Evolutionary conservation across 2,888 invertebrate species (phyloP).

Genomic region (Sthenelais limicola): DNA sequence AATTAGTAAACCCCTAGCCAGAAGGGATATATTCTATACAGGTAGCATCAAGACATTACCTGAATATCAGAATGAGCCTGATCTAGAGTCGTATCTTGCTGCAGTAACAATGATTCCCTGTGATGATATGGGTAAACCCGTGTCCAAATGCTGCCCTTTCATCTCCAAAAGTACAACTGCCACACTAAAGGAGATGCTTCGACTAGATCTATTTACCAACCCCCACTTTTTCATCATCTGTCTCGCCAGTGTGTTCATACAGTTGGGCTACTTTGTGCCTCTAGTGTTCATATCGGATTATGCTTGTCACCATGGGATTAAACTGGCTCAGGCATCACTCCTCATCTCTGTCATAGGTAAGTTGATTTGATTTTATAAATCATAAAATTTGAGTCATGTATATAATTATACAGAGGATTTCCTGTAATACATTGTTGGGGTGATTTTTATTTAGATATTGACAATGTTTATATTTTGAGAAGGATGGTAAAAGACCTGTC

Average conservation of each 20-base stretch:
- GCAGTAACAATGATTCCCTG: conserved; percentile 63
- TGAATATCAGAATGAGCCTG: conserved; percentile 19
- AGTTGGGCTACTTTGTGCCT: conserved; percentile 93
- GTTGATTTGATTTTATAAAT: no score
- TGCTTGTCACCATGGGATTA: conserved; percentile 74
- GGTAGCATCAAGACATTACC: conserved; percentile 9
- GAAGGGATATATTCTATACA: conserved; percentile 33
- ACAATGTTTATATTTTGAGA: no score
- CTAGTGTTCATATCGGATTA: conserved; percentile 86
- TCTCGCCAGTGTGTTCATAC: conserved; percentile 90
- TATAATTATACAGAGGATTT: no score
- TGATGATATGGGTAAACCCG: conserved; percentile 41
- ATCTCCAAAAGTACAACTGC: conserved; percentile 8
- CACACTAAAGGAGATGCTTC: conserved; percentile 79
- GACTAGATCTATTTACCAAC: conserved; percentile 86
- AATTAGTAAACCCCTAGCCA: conserved; percentile 20
- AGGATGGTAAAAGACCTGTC: no score
- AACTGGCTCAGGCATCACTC: conserved; percentile 75
- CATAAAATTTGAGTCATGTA: no score
- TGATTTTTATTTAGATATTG: no score
- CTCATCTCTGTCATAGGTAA: conserved; percentile 88
- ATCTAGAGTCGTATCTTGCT: conserved; percentile 56
- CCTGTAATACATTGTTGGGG: no score
- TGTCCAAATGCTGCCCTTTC: conserved; percentile 41
- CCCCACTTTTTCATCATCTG: conserved; percentile 90